phyloP scores from a whole-genome alignment of 2,113 vertebrate species.

The Phalacrocorax carbo region DNA sequence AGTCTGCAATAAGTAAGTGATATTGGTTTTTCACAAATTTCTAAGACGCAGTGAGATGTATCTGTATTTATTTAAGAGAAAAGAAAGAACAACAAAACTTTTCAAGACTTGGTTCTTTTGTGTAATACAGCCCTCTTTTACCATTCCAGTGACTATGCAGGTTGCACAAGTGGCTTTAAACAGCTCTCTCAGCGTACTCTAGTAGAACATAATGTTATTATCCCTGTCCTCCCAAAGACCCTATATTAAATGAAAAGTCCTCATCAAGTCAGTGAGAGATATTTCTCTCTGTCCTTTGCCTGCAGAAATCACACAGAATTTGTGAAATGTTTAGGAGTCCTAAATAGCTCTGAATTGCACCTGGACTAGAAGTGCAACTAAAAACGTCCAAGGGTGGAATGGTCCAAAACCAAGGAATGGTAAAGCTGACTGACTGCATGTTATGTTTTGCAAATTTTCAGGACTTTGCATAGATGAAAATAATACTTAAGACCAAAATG shows the following conservation, averaged over 20 bases:
- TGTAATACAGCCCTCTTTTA: neutral
- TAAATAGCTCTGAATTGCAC: neutral
- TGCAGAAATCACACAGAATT: neutral
- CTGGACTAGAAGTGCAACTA: neutral
- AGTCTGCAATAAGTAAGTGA: neutral
- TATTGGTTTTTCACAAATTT: constrained; percentile 15
- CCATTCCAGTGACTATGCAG: neutral
- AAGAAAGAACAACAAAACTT: neutral
- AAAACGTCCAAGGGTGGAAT: neutral
- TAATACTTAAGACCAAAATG: neutral
- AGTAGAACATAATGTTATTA: neutral
- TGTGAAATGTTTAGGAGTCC: neutral
- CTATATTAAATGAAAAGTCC: neutral
- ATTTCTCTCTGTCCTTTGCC: neutral
- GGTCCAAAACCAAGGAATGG: neutral
- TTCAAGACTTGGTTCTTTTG: neutral
- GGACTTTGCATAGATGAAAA: neutral
- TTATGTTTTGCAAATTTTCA: neutral
- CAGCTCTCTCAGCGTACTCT: neutral
- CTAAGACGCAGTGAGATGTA: neutral
- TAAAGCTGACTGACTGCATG: neutral
- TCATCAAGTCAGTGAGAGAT: neutral
- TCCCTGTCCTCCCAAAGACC: neutral
- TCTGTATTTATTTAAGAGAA: constrained; percentile 24
- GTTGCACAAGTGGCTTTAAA: neutral